phyloP scores from a whole-genome alignment of 2,888 invertebrate genomes.

The Torymus texanus region DNA sequence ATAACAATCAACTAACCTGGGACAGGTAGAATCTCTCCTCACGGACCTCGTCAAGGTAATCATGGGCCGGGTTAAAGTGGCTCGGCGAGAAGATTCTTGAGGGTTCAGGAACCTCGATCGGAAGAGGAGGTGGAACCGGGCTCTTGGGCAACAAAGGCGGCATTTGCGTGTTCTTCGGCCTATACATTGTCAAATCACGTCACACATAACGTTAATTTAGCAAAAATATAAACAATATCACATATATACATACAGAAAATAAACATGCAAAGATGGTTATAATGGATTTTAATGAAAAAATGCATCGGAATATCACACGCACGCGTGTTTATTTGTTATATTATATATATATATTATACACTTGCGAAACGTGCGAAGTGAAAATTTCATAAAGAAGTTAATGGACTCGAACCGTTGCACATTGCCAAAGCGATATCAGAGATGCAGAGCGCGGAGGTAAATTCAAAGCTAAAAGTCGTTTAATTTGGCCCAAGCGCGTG shows the following conservation, averaged over 20 bases:
- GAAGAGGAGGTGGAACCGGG: conserved; percentile 67
- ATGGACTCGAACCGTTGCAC: not conserved
- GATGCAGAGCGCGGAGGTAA: no score
- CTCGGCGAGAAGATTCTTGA: conserved; percentile 64
- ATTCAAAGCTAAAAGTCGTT: no score
- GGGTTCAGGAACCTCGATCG: conserved; percentile 63
- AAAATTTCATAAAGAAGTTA: not conserved
- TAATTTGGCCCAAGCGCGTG: no score
- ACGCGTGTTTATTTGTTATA: no score
- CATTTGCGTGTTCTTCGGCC: conserved; percentile 64
- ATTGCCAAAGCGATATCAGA: no score
- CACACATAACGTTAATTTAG: not conserved
- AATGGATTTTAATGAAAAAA: no score
- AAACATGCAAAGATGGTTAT: no score
- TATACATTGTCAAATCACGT: conserved; percentile 42
- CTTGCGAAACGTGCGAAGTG: no score
- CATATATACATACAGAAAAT: no score
- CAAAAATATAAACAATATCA: no score
- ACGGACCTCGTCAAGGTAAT: conserved; percentile 72
- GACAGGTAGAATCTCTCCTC: conserved; percentile 71
- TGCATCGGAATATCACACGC: no score
- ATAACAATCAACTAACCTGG: conserved; percentile 65
- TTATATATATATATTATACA: no score
- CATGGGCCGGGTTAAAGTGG: conserved; percentile 64
- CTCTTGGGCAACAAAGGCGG: conserved; percentile 72